Evolutionary conservation across 2,888 invertebrate genomes (phyloP).

Genomic region (Coecobrya sp.): DNA sequence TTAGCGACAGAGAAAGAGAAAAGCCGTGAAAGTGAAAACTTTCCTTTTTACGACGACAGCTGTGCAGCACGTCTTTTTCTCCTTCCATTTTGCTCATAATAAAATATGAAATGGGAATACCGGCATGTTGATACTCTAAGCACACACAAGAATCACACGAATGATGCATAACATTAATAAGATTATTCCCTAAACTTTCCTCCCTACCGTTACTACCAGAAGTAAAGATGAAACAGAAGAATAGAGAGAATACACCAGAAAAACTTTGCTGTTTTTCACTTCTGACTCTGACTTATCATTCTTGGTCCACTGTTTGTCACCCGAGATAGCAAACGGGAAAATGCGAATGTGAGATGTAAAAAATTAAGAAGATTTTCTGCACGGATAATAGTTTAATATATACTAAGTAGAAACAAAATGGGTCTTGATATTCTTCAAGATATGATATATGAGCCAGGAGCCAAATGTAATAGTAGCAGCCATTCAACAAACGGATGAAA

Average conservation of each 20-base stretch:
- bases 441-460: background rate
- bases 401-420: background rate
- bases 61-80: slow-evolving; percentile 20
- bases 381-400: slow-evolving; percentile 13
- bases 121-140: background rate
- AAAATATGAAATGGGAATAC: slow-evolving; percentile 33
- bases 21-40: slow-evolving; percentile 54
- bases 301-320: background rate
- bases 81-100: background rate
- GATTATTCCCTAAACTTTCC: slow-evolving; percentile 9
- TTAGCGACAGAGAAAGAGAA: slow-evolving; percentile 38
- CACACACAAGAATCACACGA: background rate
- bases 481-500: background rate
- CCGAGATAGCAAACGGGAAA: background rate
- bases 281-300: background rate
- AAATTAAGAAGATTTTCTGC: background rate
- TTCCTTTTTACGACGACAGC: slow-evolving; percentile 65
- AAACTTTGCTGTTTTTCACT: background rate
- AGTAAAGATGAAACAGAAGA: background rate
- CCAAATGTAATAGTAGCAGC: background rate
- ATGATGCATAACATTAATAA: slow-evolving; percentile 59
- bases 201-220: background rate
- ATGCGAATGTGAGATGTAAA: background rate
- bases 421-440: background rate
- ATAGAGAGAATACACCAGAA: background rate